phyloP scores from a whole-genome alignment of 2,888 invertebrate genomes.

The Oscheius sp. region DNA sequence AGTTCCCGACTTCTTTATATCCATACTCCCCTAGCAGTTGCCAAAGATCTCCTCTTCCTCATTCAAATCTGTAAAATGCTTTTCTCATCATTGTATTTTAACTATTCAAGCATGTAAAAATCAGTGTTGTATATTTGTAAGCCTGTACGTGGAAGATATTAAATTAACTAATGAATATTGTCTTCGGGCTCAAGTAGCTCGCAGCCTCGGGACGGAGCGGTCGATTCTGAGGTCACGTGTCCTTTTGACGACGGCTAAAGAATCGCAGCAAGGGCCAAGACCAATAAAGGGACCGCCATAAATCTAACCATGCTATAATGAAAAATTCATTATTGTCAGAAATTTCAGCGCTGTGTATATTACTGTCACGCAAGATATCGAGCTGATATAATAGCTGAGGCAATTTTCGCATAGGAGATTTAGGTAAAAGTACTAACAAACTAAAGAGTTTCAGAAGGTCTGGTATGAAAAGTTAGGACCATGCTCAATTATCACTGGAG shows the following conservation, averaged over 20 bases:
- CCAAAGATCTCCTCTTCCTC: constrained; percentile 30
- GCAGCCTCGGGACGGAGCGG: constrained; percentile 9
- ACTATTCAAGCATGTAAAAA: background rate
- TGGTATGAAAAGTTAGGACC: no score
- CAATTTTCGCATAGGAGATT: no score
- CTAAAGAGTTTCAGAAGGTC: no score
- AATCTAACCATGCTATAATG: no score
- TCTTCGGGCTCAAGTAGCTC: constrained; percentile 26
- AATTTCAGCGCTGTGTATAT: no score
- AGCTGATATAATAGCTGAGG: no score
- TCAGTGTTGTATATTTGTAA: constrained; percentile 15
- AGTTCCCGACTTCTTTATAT: background rate
- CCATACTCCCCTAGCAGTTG: constrained; percentile 23
- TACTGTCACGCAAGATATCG: no score
- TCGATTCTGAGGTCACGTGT: constrained; percentile 31
- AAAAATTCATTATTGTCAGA: no score
- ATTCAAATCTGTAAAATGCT: constrained; percentile 3
- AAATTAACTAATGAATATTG: constrained; percentile 15
- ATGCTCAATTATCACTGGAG: no score
- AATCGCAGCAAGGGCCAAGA: background rate
- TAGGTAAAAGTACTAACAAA: no score
- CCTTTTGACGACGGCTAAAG: constrained; percentile 27
- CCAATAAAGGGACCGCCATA: background rate
- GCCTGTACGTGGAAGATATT: constrained; percentile 11
- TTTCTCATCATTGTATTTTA: constrained; percentile 20